Evolutionary conservation across 2,888 invertebrate species (phyloP).

Genomic region (Terebella lapidaria): DNA sequence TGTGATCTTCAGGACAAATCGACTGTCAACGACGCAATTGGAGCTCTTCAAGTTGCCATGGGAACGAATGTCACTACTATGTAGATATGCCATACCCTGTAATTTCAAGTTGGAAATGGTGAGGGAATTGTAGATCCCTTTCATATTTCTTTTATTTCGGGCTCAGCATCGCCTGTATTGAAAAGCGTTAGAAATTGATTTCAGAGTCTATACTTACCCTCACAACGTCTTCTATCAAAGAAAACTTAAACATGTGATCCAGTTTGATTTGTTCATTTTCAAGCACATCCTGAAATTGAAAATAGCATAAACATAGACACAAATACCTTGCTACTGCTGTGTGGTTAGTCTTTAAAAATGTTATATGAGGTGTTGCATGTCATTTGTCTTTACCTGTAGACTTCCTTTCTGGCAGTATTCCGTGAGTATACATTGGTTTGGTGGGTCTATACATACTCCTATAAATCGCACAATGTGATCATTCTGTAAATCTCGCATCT

Average conservation of each 20-base stretch:
- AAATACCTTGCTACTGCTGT: no score
- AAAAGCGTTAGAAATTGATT: no score
- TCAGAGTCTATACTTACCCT: no score
- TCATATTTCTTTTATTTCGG: no score
- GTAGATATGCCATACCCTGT: slow-evolving; percentile 91
- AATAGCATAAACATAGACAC: no score
- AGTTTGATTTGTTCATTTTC: slow-evolving; percentile 87
- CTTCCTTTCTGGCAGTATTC: slow-evolving; percentile 97
- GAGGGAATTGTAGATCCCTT: no score
- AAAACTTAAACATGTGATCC: slow-evolving; percentile 90
- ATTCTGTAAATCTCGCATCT: slow-evolving; percentile 83
- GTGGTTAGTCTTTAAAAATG: no score
- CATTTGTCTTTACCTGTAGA: slow-evolving; percentile 59
- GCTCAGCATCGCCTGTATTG: no score
- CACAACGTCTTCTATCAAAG: slow-evolving; percentile 89
- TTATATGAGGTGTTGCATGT: no score
- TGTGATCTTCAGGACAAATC: slow-evolving; percentile 93
- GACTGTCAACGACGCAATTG: slow-evolving; percentile 95
- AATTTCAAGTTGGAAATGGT: no score
- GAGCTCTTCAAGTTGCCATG: slow-evolving; percentile 95
- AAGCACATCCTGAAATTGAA: slow-evolving; percentile 58
- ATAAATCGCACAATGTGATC: slow-evolving; percentile 88
- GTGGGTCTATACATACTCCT: slow-evolving; percentile 84
- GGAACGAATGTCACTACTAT: slow-evolving; percentile 79
- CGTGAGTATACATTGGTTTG: slow-evolving; percentile 77